Evolutionary conservation across 2,113 vertebrate species (phyloP).

Genomic region (Labeo rohita): DNA sequence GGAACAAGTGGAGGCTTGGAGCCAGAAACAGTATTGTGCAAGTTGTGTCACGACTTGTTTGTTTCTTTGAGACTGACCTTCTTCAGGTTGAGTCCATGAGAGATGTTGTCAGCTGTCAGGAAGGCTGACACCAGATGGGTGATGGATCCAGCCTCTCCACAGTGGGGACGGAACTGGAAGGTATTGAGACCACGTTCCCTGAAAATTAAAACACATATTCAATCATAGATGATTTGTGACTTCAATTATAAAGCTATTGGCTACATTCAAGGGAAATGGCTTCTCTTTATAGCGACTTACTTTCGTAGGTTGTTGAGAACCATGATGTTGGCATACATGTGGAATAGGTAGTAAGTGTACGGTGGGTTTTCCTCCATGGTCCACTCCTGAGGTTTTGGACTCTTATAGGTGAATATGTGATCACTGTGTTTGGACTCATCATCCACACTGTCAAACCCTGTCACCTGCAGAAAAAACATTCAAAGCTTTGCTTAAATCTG

Average conservation of each 20-base stretch:
- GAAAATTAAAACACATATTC: not conserved
- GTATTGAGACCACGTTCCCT: slow-evolving; percentile 94
- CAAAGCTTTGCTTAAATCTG: not conserved
- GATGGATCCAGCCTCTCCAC: slow-evolving; percentile 96
- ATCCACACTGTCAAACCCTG: slow-evolving; percentile 97
- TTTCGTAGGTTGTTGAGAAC: slow-evolving; percentile 96
- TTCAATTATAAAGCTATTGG: not conserved
- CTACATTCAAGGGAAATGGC: not conserved
- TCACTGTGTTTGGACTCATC: slow-evolving; percentile 98
- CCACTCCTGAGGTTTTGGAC: slow-evolving; percentile 92
- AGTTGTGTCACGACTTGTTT: not conserved
- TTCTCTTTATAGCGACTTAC: slow-evolving; percentile 71
- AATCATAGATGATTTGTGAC: not conserved
- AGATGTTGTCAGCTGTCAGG: slow-evolving; percentile 96
- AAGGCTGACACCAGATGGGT: slow-evolving; percentile 97
- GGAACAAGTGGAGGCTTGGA: too few species aligned
- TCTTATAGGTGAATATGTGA: slow-evolving; percentile 95
- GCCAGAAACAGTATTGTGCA: too few species aligned
- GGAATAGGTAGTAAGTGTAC: slow-evolving; percentile 96
- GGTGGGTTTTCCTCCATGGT: slow-evolving; percentile 90
- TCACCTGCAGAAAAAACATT: slow-evolving; percentile 78
- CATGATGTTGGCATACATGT: slow-evolving; percentile 99
- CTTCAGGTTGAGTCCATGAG: slow-evolving; percentile 95
- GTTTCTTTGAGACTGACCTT: slow-evolving; percentile 78
- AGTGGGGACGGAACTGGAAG: slow-evolving; percentile 95